These are phyloP conservation scores for Xanthia icteritia DNA, from an alignment of 2,888 invertebrate species.

Conservation along the genomic window DNA sequence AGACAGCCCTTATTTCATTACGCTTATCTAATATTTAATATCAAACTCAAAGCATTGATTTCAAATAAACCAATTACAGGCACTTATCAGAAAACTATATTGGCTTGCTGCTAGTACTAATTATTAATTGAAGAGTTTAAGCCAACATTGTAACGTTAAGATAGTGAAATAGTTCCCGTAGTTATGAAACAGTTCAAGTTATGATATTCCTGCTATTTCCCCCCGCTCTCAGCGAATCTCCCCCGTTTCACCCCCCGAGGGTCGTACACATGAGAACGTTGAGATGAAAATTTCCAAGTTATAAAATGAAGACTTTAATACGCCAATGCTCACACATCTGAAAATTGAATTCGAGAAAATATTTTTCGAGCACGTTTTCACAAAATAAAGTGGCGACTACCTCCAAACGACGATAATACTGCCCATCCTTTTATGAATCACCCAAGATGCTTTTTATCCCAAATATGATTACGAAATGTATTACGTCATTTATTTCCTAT, in stretches of 20 bases:
- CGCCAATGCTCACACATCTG: constrained; percentile 33
- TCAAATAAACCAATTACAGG: too few relatives aligned
- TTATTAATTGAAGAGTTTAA: constrained; percentile 16
- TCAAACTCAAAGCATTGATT: too few relatives aligned
- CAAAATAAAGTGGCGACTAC: constrained; percentile 26
- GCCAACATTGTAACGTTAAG: constrained; percentile 17
- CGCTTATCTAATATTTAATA: background rate
- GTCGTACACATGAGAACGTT: constrained; percentile 7
- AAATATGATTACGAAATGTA: constrained; percentile 28
- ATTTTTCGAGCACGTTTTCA: constrained; percentile 12
- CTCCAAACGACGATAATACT: background rate
- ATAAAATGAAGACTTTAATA: constrained; percentile 39
- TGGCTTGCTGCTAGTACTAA: background rate
- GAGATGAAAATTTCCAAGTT: constrained; percentile 26
- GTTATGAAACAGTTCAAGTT: constrained; percentile 30
- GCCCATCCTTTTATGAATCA: background rate
- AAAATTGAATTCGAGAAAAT: constrained; percentile 31
- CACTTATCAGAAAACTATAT: background rate
- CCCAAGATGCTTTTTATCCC: constrained; percentile 15
- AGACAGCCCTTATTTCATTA: constrained; percentile 6
- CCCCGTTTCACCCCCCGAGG: background rate
- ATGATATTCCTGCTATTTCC: constrained; percentile 20
- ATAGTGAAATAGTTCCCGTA: constrained; percentile 26
- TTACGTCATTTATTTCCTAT: constrained; percentile 20
- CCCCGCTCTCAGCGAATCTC: too few relatives aligned